Conservation (phyloP, 2,113 vertebrate genomes). For the Sebastes schlegelii region DNA sequence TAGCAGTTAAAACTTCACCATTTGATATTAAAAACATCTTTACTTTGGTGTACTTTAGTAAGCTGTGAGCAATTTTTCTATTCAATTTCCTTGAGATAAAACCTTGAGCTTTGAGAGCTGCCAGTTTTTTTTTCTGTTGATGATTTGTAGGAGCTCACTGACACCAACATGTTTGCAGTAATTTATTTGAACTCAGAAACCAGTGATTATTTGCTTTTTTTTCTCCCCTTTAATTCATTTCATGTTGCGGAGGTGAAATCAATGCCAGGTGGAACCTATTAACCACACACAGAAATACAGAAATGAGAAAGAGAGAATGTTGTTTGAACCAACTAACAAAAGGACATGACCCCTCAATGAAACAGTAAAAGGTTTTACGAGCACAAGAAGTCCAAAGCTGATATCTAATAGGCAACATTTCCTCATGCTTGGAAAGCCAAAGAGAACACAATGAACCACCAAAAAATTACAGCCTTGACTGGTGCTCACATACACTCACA, state of each 20-base stretch:
- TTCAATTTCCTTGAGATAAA: background rate
- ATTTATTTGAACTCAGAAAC: background rate
- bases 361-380: slow-evolving; percentile 25
- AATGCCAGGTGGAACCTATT: background rate
- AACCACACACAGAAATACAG: slow-evolving; percentile 2
- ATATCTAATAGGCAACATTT: slow-evolving; percentile 21
- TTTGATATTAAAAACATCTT: background rate
- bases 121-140: background rate
- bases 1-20: background rate
- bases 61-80: background rate
- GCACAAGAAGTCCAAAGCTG: slow-evolving; percentile 2
- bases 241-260: background rate
- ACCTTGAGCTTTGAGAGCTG: background rate
- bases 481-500: background rate
- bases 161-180: background rate
- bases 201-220: background rate
- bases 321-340: slow-evolving; percentile 4
- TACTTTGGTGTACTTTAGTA: background rate
- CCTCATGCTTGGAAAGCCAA: slow-evolving; percentile 17
- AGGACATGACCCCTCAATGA: background rate
- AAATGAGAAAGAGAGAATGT: background rate
- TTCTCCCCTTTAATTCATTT: background rate
- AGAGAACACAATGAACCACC: slow-evolving; percentile 16
- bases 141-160: background rate
- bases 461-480: background rate